These are phyloP conservation scores for Lasioglossum calceatum DNA, from an alignment of 2,888 invertebrate species.

Conservation along the genomic window DNA sequence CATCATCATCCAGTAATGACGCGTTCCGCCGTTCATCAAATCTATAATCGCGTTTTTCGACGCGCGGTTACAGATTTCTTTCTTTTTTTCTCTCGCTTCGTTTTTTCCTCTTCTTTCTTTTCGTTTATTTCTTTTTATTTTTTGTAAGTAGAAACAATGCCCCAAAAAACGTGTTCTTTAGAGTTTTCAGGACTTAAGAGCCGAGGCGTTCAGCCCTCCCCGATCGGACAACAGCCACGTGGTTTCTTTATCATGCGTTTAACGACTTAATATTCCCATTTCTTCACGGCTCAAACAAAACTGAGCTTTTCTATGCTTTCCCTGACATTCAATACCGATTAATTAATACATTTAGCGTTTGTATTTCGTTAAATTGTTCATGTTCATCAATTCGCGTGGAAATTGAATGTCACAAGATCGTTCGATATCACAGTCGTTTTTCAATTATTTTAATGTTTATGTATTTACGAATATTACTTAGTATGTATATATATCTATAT, in stretches of 20 bases:
- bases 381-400: constrained; percentile 79
- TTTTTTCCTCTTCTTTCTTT: constrained; percentile 17
- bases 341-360: constrained; percentile 77
- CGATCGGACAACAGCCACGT: constrained; percentile 82
- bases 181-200: constrained; percentile 75
- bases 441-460: constrained; percentile 80
- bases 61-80: constrained; percentile 56
- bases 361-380: constrained; percentile 77
- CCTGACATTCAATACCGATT: constrained; percentile 81
- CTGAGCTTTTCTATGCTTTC: constrained; percentile 72
- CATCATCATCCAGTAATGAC: constrained; percentile 67
- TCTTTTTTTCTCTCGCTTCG: not conserved
- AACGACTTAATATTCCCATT: constrained; percentile 82
- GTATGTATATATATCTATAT: constrained; percentile 79
- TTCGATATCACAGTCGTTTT: constrained; percentile 84
- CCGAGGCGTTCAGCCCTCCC: constrained; percentile 81
- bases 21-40: constrained; percentile 56
- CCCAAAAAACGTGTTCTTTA: constrained; percentile 73
- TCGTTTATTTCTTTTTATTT: constrained; percentile 59
- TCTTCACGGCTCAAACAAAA: constrained; percentile 66
- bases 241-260: constrained; percentile 71
- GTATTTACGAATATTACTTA: constrained; percentile 82
- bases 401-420: constrained; percentile 84
- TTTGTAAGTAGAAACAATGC: constrained; percentile 81
- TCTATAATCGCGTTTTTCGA: constrained; percentile 51